Conservation (phyloP, 2,888 invertebrate species). For the Hirtodrosophila cameraria region DNA sequence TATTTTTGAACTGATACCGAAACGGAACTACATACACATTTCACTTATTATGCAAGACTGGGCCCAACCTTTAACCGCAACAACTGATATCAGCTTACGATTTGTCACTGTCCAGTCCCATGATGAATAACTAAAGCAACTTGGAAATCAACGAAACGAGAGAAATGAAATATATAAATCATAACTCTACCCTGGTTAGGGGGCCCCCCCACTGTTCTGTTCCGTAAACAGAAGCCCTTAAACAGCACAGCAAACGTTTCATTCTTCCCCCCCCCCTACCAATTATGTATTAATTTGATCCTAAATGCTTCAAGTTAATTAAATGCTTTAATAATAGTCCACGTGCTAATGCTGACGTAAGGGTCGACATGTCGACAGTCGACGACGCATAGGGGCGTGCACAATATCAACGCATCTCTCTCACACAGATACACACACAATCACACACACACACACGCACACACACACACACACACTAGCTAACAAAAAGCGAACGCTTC, state of each 20-base stretch:
- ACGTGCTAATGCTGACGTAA: conserved; percentile 83
- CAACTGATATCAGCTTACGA: conserved; percentile 54
- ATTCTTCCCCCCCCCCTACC: conserved; percentile 11
- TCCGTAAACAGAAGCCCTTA: conserved; percentile 16
- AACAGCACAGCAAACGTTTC: neutral
- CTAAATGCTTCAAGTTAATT: conserved; percentile 72
- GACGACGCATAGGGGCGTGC: conserved; percentile 80
- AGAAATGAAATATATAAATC: conserved; percentile 3
- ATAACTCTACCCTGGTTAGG: no score
- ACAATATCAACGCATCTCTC: conserved; percentile 64
- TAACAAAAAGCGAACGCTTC: neutral
- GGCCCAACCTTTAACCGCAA: conserved; percentile 56
- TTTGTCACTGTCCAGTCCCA: conserved; percentile 44
- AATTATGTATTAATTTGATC: conserved; percentile 68
- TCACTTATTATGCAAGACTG: conserved; percentile 40
- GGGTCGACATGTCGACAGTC: conserved; percentile 71
- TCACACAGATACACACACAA: conserved; percentile 26
- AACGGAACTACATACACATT: conserved; percentile 37
- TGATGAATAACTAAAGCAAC: conserved; percentile 3
- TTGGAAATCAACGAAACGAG: conserved; percentile 11
- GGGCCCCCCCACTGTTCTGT: no score
- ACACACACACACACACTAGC: conserved; percentile 20
- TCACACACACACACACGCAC: conserved; percentile 11
- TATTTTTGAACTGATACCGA: conserved; percentile 31
- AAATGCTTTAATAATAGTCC: conserved; percentile 77